Evolutionary conservation across 2,113 vertebrate species (phyloP), one percentile per base, ranked within the genome.

Genomic region (Epinephelus moara): DNA sequence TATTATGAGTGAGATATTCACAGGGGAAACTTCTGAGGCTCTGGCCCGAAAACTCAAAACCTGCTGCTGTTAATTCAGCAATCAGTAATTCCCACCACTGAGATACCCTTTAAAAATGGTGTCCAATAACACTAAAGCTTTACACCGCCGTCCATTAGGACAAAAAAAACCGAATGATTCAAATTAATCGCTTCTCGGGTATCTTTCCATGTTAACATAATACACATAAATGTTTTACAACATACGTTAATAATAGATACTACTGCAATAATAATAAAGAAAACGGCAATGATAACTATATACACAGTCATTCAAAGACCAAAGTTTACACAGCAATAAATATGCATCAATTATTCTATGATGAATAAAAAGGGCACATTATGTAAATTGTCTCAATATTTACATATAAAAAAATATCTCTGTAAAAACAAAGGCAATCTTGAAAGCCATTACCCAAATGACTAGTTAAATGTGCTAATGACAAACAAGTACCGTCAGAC

Each of bases 351-450:
- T 95, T 93, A 95, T 86, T 91, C 85, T 79, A 47, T 69, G 89
- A 82, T 85, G 89, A 93, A 94, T 86, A 92, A 94, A 90, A 91
- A 85, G 87, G 85, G 82, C 80, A 93, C 88, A 93, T 94, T 94
- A 94, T 95, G 92, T 86, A 94, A 94, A 95, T 94, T 52, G 53
- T 85, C 87, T 92, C 85, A 93, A 92, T 93, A 94, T 95, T 95
- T 94, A 94, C 92, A 94, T 91, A 89, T 85, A 87, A 90, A 93
- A 93, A 90, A 91, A 92, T 81, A 88, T 88, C 81, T 88, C 30
- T 14, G 84, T 85, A 89, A 93, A 93, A 94, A 93, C 91, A 91
- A 90, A 91, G 88, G 81, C 70, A 91, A 91, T 92, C 89, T 91
- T 90, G 81, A 92, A 95, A 93, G 87, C 85, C 91, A 94, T 94